Base-by-base conservation (phyloP, 2,888 invertebrate genomes). In the Tuberolachnus salignus region DNA sequence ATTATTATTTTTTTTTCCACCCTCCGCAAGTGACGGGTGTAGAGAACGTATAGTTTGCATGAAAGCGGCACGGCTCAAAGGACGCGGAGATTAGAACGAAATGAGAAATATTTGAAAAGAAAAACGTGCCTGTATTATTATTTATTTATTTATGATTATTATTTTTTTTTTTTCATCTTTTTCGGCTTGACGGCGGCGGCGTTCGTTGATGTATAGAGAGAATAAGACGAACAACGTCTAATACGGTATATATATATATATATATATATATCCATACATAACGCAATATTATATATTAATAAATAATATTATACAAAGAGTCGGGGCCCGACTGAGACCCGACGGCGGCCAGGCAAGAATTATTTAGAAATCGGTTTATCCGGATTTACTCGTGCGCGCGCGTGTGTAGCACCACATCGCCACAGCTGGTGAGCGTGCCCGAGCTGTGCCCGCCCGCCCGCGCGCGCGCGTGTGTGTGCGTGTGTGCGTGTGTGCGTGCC, bases 291-390 rank as follows among this genome's bases (percentile, higher is more conserved):
- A 19, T 19, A n/a, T 53, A 19, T 19, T 19, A n/a, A n/a, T 1
- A 13, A 10, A 53, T 53, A 69, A 34, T 34, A 19, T 34, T 14
- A 34, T 26, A n/a, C 23, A 23, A 26, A 51, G 13, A 26, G 26
- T 10, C 61, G 16, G n/a, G 16, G 64, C 14, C 14, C 9, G 46
- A 66, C 0, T 4, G 49, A 23, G 21, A 13, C 1, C 16, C 34
- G 14, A 10, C 46, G n/a, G 34, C 34, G 34, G 34, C 3, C 34
- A 59, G 57, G 59, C 16, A 71, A 23, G 16, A 46, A 71, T 6
- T 34, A 71, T n/a, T 71, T 71, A 71, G 71, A 71, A 71, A 59
- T 57, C 57, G 55, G 70, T 23, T 6, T 67, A 26, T 59, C 46
- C 46, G 16, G 66, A 49, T 49, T 53, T 69, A 8, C 16, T 9